A percentile compares a stretch with the other conserved stretches of the same genome.
Evolutionary conservation across 1,140 invertebrate genomes (phyloP).

Genomic region (Drosophila orosa): DNA sequence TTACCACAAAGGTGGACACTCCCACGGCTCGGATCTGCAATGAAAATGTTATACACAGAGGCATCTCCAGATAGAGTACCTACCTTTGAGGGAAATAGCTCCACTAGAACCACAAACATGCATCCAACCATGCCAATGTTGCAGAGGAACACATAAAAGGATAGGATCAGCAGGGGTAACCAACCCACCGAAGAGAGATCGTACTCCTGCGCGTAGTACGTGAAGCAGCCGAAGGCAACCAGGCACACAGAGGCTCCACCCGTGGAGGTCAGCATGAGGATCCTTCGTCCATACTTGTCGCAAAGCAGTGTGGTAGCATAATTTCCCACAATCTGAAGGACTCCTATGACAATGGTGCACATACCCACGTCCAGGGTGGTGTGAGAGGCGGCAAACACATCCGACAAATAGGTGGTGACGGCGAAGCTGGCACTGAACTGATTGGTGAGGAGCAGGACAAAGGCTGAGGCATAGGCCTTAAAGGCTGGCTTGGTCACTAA

Average conservation of each 20-base stretch:
- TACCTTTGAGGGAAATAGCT: constrained; percentile 69
- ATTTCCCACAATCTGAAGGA: constrained; percentile 84
- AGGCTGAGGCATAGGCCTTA: constrained; percentile 43
- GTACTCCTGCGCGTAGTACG: constrained; percentile 21
- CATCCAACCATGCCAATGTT: constrained; percentile 71
- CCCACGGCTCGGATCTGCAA: constrained; percentile 65
- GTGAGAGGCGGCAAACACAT: constrained; percentile 88
- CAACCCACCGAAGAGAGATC: constrained; percentile 53
- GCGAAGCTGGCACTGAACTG: constrained; percentile 64
- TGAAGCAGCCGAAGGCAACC: constrained; percentile 47
- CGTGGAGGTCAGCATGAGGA: constrained; percentile 57
- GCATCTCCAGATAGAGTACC: background rate
- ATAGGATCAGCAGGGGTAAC: constrained; percentile 64
- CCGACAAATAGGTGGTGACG: constrained; percentile 66
- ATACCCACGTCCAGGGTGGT: constrained; percentile 85
- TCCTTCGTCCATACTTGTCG: constrained; percentile 59
- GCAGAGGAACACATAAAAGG: constrained; percentile 65
- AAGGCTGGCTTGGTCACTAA: constrained; percentile 48
- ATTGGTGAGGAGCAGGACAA: constrained; percentile 41
- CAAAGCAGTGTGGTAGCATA: constrained; percentile 59
- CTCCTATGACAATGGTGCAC: constrained; percentile 85
- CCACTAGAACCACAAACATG: constrained; percentile 71
- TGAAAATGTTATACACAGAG: background rate
- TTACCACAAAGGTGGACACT: constrained; percentile 51
- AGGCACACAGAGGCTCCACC: constrained; percentile 46